Percentiles rank a stretch among this genome's conserved stretches.
Conservation (phyloP, 2,888 invertebrate species). For the Drosophila nigricruria region DNA sequence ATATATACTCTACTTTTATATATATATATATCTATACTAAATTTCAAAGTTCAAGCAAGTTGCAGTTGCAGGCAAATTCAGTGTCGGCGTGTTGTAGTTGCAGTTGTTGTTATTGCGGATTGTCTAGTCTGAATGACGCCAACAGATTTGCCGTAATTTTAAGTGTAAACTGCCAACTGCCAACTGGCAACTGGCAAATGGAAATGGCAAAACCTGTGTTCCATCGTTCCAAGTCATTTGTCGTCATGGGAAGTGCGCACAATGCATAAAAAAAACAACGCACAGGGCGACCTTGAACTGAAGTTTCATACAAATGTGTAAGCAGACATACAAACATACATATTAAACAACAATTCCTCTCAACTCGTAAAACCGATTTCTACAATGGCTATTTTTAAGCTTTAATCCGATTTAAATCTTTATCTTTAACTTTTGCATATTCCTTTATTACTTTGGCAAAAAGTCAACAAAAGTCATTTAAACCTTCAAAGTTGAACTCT, state of each 20-base stretch:
- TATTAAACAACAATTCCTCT: neutral
- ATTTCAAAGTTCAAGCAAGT: slow-evolving; percentile 48
- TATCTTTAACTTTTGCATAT: neutral
- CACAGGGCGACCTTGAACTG: slow-evolving; percentile 35
- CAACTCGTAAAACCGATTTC: slow-evolving; percentile 10
- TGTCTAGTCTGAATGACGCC: slow-evolving; percentile 82
- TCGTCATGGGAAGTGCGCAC: slow-evolving; percentile 73
- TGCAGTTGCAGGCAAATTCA: slow-evolving; percentile 52
- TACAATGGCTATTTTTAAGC: slow-evolving; percentile 4
- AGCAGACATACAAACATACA: neutral
- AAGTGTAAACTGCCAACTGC: slow-evolving; percentile 39
- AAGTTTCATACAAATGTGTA: slow-evolving; percentile 9
- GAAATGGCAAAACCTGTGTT: slow-evolving; percentile 56
- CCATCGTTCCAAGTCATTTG: slow-evolving; percentile 73
- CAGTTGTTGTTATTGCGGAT: slow-evolving; percentile 18
- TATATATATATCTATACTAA: slow-evolving; percentile 8
- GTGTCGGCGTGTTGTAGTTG: slow-evolving; percentile 38
- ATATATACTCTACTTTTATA: neutral
- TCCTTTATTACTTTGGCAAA: slow-evolving; percentile 1
- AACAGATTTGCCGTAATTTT: slow-evolving; percentile 58
- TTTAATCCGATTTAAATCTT: slow-evolving; percentile 7
- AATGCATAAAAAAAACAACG: slow-evolving; percentile 46
- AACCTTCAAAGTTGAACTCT: slow-evolving; percentile 6
- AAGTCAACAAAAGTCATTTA: neutral
- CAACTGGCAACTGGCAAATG: slow-evolving; percentile 21